Conservation (phyloP, 35 echinoderm and acorn worm genomes). For the Ophiothrix spiculata region DNA sequence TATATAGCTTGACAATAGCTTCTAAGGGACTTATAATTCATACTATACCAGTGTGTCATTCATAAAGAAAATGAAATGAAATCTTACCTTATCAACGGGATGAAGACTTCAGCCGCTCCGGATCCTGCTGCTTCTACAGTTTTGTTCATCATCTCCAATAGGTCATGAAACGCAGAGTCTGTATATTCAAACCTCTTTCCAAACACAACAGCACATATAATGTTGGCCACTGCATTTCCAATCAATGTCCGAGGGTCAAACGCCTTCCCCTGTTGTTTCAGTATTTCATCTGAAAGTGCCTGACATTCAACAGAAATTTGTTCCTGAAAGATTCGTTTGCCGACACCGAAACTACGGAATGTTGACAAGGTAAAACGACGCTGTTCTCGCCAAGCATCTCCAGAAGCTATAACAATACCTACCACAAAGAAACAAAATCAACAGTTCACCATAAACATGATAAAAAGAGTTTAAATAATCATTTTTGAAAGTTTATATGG, state of each 20-base stretch:
- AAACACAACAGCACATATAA: conserved; percentile 46
- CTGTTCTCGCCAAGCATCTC: conserved; percentile 14
- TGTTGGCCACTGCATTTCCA: conserved; percentile 37
- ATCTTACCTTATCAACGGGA: no score
- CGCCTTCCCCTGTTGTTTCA: neutral
- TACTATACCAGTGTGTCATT: no score
- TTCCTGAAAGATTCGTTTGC: conserved; percentile 36
- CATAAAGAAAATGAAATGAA: no score
- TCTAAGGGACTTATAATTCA: no score
- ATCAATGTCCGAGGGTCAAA: conserved; percentile 9
- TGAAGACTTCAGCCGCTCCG: no score
- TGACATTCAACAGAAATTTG: conserved; percentile 23
- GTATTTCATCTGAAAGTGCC: conserved; percentile 11
- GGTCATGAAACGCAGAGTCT: conserved; percentile 37
- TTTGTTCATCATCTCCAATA: conserved; percentile 10
- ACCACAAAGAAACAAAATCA: no score
- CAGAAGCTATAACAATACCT: no score
- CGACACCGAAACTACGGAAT: conserved; percentile 22
- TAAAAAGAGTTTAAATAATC: no score
- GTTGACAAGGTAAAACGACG: conserved; percentile 18
- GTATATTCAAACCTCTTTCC: conserved; percentile 55
- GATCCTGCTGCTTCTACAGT: no score
- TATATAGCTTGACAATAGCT: no score
- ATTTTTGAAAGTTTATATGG: no score
- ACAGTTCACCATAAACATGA: no score